phyloP scores from a whole-genome alignment of 2,797 vertebrate species.

The Acrossocheilus fasciatus region DNA sequence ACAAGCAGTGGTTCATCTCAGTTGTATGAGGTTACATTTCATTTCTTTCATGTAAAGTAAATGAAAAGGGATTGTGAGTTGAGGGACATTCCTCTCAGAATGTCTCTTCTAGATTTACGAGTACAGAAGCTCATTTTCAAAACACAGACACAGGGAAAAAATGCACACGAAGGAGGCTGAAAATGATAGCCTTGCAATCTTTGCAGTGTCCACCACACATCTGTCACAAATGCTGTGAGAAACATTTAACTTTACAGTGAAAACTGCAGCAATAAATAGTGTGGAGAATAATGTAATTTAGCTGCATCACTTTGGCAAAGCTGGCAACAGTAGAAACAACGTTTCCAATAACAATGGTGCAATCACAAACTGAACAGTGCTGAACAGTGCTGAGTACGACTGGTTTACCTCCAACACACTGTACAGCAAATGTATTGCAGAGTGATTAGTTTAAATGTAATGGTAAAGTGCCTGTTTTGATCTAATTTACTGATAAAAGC shows the following conservation, averaged over 20 bases:
- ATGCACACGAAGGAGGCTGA: conserved; percentile 30
- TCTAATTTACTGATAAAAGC: neutral
- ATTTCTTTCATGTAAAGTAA: neutral
- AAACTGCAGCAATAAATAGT: conserved; percentile 62
- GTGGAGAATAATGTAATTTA: conserved; percentile 65
- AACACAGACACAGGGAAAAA: conserved; percentile 48
- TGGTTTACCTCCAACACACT: neutral
- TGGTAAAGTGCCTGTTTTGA: neutral
- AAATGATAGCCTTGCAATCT: conserved; percentile 63
- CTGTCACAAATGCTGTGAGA: conserved; percentile 31
- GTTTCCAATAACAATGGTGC: conserved; percentile 56
- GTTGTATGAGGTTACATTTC: neutral
- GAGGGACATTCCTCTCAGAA: neutral
- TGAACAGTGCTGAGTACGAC: neutral
- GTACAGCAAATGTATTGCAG: neutral
- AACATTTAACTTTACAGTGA: conserved; percentile 52
- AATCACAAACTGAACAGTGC: neutral
- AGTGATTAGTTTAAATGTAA: neutral
- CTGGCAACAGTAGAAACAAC: conserved; percentile 46
- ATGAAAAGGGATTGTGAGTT: neutral
- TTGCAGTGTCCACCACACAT: conserved; percentile 48
- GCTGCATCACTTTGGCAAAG: conserved; percentile 53
- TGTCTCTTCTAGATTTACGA: conserved; percentile 37
- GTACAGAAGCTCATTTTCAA: conserved; percentile 51
- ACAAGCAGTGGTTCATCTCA: neutral